phyloP scores from a whole-genome alignment of 2,113 vertebrate species.

The Podarcis cretensis region DNA sequence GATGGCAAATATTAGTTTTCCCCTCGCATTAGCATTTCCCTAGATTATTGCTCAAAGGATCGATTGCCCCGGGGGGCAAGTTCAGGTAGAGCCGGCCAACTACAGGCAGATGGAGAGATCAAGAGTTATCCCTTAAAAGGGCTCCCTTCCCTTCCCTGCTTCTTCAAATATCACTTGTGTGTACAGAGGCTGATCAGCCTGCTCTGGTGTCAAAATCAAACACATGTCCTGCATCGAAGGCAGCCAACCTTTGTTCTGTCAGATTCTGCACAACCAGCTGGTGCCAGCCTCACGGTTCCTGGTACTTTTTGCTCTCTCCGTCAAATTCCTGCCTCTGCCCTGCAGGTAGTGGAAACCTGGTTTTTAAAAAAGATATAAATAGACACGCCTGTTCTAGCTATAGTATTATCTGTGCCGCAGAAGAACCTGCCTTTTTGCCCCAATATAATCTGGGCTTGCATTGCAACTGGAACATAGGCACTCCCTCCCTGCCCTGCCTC shows the following conservation, averaged over 20 bases:
- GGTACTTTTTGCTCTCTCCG: background rate
- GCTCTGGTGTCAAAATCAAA: conserved; percentile 41
- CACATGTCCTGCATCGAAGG: background rate
- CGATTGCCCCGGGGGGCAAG: conserved; percentile 28
- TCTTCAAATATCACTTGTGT: conserved; percentile 16
- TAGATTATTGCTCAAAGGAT: conserved; percentile 27
- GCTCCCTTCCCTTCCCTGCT: conserved; percentile 6
- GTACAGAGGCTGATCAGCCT: background rate
- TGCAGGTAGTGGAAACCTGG: background rate
- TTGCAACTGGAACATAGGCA: background rate
- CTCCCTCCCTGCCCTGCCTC: too few relatives aligned
- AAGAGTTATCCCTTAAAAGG: conserved; percentile 37
- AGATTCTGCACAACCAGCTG: background rate
- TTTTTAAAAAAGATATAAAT: conserved; percentile 11
- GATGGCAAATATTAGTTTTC: background rate
- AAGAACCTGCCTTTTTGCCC: background rate
- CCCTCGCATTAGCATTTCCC: conserved; percentile 24
- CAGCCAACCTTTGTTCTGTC: background rate
- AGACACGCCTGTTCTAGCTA: background rate
- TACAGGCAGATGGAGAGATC: conserved; percentile 23
- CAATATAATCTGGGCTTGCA: background rate
- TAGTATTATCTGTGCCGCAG: background rate
- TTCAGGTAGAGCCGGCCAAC: conserved; percentile 34
- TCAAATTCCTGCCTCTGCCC: background rate
- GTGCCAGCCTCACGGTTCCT: background rate